These are phyloP conservation scores for Anniella stebbinsi DNA, from an alignment of 2,797 vertebrate species.

Conservation along the genomic window DNA sequence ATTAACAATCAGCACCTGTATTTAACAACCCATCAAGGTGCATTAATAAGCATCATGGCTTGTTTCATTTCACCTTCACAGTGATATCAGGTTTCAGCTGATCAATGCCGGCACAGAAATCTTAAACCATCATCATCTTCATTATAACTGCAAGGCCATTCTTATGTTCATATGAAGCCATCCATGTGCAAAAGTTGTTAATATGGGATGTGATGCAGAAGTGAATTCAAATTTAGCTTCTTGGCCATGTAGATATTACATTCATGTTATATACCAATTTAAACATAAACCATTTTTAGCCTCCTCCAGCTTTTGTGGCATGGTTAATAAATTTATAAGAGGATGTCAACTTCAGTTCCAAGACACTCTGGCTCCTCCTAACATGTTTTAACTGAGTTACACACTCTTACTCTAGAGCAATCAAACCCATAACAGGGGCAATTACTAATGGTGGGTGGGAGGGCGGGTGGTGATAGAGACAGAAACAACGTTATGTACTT, in stretches of 20 bases:
- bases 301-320: neutral
- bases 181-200: neutral
- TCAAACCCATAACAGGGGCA: conserved; percentile 12
- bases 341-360: neutral
- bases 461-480: too few species aligned
- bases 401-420: neutral
- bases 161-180: neutral
- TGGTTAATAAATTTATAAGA: neutral
- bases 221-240: neutral
- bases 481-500: neutral
- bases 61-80: too few species aligned
- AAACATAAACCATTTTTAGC: neutral
- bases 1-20: too few species aligned
- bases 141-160: neutral
- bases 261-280: neutral
- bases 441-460: neutral
- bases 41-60: too few species aligned
- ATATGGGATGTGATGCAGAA: neutral
- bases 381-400: neutral
- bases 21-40: too few species aligned
- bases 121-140: too few species aligned
- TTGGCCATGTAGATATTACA: neutral
- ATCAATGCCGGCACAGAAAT: too few species aligned
- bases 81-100: too few species aligned
- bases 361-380: conserved; percentile 11